A percentile compares a stretch with the other conserved stretches of the same genome.
Conservation (phyloP, 2,797 vertebrate genomes). For the Pachyuromys duprasi region DNA sequence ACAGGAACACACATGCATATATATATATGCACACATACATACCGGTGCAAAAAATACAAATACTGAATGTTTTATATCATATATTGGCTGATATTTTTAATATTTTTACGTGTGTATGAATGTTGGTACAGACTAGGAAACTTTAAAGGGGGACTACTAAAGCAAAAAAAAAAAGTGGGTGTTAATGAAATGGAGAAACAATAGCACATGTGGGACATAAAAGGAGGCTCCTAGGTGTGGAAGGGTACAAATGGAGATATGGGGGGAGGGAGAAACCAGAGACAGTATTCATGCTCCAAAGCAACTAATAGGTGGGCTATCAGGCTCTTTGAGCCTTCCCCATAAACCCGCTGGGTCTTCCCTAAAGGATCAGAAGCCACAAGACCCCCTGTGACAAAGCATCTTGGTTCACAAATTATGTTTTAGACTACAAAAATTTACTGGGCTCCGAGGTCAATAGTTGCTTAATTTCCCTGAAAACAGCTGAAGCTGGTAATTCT, state of each 20-base stretch:
- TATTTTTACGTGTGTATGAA: neutral
- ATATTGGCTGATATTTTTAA: neutral
- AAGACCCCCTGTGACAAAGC: neutral
- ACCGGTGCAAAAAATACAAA: neutral
- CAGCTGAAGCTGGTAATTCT: rapidly evolving
- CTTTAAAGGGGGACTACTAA: neutral
- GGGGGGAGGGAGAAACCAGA: neutral
- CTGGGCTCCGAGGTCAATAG: neutral
- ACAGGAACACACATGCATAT: neutral
- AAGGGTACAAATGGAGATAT: neutral
- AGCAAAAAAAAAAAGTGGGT: neutral
- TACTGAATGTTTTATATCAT: neutral
- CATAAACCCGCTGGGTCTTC: rapidly evolving
- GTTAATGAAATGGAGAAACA: neutral
- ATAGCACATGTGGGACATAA: neutral
- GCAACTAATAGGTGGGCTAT: neutral
- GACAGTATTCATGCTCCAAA: neutral
- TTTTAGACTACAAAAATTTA: neutral
- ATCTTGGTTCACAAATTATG: neutral
- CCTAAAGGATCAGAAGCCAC: neutral
- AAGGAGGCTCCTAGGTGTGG: neutral
- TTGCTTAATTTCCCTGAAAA: neutral
- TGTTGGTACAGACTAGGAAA: neutral
- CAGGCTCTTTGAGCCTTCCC: neutral
- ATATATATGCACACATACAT: neutral